A percentile compares a stretch with the other conserved stretches of the same genome.
Evolutionary conservation across 2,113 vertebrate genomes (phyloP).

Genomic region (Silurus asotus): DNA sequence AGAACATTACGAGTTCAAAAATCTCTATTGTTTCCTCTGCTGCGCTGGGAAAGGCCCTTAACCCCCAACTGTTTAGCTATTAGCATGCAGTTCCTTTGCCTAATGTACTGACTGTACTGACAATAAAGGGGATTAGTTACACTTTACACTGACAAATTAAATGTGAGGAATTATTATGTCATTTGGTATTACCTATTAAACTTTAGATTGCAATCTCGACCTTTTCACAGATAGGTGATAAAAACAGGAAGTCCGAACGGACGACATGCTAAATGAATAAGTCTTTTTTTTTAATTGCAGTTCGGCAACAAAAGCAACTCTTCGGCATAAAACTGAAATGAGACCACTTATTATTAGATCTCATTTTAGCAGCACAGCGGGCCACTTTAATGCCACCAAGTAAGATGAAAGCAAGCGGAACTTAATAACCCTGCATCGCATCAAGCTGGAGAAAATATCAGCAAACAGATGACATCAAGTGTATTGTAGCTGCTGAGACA

Average conservation of each 20-base stretch:
- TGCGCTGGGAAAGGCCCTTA: background rate
- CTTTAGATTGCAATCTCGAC: too few species aligned
- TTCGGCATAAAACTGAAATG: background rate
- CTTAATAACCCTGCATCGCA: constrained; percentile 35
- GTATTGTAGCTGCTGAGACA: constrained; percentile 47
- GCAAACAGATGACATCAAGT: constrained; percentile 34
- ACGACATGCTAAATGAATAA: background rate
- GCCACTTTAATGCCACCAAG: constrained; percentile 20
- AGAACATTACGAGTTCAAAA: background rate
- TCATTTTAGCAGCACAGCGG: constrained; percentile 3
- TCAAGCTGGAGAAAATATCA: constrained; percentile 21
- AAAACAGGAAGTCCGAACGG: background rate
- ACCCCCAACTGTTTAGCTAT: background rate
- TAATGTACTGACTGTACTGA: background rate
- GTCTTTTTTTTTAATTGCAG: constrained; percentile 5
- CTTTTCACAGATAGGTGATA: background rate
- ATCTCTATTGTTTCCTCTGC: background rate
- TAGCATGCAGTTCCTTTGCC: too few species aligned
- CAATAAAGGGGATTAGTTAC: background rate
- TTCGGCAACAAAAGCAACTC: constrained; percentile 6
- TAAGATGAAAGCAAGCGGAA: background rate
- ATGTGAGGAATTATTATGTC: background rate
- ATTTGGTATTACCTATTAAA: background rate
- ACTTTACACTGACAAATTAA: background rate
- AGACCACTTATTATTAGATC: constrained; percentile 7